Conservation (phyloP, 2,888 invertebrate genomes). For the Aleiodes testaceus region DNA sequence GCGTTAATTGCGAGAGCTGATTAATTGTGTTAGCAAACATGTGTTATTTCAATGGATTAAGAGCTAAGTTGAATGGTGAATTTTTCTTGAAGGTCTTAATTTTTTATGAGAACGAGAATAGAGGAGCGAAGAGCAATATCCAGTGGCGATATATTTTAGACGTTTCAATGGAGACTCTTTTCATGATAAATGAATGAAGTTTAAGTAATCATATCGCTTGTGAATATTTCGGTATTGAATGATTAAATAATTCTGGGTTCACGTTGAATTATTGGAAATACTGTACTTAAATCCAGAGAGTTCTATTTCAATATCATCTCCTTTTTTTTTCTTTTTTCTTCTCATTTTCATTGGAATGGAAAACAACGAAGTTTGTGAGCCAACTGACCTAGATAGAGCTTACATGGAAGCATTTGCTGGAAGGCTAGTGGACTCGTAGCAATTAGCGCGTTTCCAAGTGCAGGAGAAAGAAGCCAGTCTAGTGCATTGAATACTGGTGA, state of each 20-base stretch:
- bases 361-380: constrained; percentile 21
- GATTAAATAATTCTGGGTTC: background rate
- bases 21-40: background rate
- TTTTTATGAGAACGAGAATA: too few species aligned
- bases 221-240: background rate
- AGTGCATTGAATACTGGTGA: constrained; percentile 4
- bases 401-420: constrained; percentile 5
- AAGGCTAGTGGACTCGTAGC: constrained; percentile 13
- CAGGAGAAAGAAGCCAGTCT: constrained; percentile 15
- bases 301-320: constrained; percentile 17
- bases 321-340: constrained; percentile 13
- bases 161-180: too few species aligned
- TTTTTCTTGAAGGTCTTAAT: too few species aligned
- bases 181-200: too few species aligned
- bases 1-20: constrained; percentile 7
- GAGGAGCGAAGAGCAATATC: too few species aligned
- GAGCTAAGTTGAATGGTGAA: too few species aligned
- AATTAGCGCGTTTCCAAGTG: constrained; percentile 17
- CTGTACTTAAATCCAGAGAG: constrained; percentile 28
- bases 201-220: background rate
- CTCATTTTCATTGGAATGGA: constrained; percentile 27
- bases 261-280: constrained; percentile 17
- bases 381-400: constrained; percentile 26
- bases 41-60: constrained; percentile 2
- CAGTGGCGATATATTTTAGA: too few species aligned